Conservation (phyloP, 1,140 invertebrate species). For the Sitophilus oryzae region DNA sequence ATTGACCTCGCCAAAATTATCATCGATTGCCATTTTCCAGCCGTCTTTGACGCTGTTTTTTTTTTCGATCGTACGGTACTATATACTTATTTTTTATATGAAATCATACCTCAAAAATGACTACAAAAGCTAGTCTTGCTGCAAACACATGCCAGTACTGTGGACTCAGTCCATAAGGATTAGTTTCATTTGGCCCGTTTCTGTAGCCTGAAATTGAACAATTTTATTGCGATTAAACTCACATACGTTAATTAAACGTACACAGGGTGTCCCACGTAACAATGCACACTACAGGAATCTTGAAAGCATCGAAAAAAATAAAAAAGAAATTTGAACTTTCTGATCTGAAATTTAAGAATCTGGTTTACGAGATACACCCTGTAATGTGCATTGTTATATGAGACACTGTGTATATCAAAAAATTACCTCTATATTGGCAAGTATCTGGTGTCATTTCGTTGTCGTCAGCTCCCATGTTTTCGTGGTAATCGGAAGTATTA, state of each 20-base stretch:
- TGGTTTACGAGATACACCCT: too few species aligned
- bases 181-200: conserved; percentile 65
- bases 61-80: too few species aligned
- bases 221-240: not conserved
- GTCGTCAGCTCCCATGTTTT: conserved; percentile 63
- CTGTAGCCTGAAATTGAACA: conserved; percentile 49
- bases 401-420: too few species aligned
- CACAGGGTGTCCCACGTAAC: not conserved
- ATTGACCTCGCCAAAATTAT: too few species aligned
- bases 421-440: conserved; percentile 76
- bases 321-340: too few species aligned
- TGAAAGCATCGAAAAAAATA: too few species aligned
- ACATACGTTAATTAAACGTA: too few species aligned
- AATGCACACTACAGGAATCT: not conserved
- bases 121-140: conserved; percentile 84
- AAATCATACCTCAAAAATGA: conserved; percentile 92
- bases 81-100: too few species aligned
- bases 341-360: too few species aligned
- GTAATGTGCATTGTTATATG: too few species aligned
- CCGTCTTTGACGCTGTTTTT: too few species aligned
- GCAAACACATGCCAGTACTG: conserved; percentile 94
- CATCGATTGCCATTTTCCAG: too few species aligned
- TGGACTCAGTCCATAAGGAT: conserved; percentile 74
- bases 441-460: conserved; percentile 50
- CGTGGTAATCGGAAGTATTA: conserved; percentile 72